Conservation (phyloP, 2,113 vertebrate species). For the Mixornis gularis region DNA sequence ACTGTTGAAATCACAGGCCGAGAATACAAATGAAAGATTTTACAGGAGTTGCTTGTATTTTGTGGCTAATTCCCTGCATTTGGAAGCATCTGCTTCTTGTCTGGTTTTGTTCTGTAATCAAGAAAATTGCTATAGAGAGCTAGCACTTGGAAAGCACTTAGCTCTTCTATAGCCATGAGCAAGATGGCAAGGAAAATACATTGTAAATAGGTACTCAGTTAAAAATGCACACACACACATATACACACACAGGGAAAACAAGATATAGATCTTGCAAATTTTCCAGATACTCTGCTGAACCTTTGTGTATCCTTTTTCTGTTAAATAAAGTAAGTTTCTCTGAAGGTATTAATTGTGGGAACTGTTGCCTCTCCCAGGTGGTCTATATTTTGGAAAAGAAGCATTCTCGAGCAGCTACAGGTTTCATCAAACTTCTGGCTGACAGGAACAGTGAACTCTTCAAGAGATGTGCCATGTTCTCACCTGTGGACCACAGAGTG, state of each 20-base stretch:
- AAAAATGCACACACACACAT: background rate
- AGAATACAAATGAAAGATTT: conserved; percentile 59
- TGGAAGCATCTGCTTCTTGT: conserved; percentile 60
- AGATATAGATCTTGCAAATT: background rate
- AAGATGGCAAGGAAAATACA: conserved; percentile 32
- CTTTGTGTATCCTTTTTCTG: background rate
- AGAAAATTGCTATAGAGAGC: conserved; percentile 52
- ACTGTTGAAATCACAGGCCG: conserved; percentile 37
- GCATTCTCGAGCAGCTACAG: conserved; percentile 89
- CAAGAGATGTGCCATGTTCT: conserved; percentile 85
- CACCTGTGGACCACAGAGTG: conserved; percentile 91
- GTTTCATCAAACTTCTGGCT: conserved; percentile 87
- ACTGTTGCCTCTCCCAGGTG: conserved; percentile 74
- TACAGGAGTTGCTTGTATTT: conserved; percentile 58
- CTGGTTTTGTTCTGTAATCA: conserved; percentile 65
- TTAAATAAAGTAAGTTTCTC: background rate
- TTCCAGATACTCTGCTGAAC: background rate
- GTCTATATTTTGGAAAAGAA: conserved; percentile 92
- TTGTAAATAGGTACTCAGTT: conserved; percentile 1
- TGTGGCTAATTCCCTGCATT: conserved; percentile 51
- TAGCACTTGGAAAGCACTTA: conserved; percentile 39
- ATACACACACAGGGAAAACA: background rate
- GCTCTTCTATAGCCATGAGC: conserved; percentile 30
- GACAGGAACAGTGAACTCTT: conserved; percentile 85
- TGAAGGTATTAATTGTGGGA: background rate